Evolutionary conservation across 2,797 vertebrate genomes (phyloP).

Genomic region (Cryptoprocta ferox): DNA sequence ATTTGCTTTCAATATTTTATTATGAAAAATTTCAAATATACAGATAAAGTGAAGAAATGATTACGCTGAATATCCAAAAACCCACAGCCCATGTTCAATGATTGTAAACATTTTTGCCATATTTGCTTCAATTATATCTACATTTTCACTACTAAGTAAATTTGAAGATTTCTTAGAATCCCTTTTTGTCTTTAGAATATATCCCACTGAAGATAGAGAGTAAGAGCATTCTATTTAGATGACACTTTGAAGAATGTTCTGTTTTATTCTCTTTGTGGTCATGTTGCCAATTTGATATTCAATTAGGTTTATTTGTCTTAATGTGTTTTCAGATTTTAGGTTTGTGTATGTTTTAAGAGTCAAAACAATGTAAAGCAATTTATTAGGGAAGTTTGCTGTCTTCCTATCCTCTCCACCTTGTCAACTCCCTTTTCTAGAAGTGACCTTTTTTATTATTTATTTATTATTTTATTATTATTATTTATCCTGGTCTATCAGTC

Average conservation of each 20-base stretch:
- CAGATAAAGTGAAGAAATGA: neutral
- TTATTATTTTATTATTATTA: neutral
- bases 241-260: neutral
- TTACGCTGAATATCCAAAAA: neutral
- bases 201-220: neutral
- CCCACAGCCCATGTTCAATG: neutral
- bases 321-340: neutral
- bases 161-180: conserved; percentile 5
- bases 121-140: neutral
- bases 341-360: neutral
- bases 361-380: neutral
- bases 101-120: neutral
- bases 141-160: neutral
- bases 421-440: neutral
- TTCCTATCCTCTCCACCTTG: neutral
- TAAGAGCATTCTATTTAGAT: neutral
- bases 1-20: neutral
- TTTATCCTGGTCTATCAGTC: neutral
- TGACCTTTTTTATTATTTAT: neutral
- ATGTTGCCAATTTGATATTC: neutral
- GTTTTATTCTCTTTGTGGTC: neutral
- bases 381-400: neutral
- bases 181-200: neutral
- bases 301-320: neutral
- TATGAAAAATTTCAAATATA: neutral